Evolutionary conservation across 2,113 vertebrate genomes (phyloP), one percentile per base, ranked within the genome.

Genomic region (Verasper variegatus): DNA sequence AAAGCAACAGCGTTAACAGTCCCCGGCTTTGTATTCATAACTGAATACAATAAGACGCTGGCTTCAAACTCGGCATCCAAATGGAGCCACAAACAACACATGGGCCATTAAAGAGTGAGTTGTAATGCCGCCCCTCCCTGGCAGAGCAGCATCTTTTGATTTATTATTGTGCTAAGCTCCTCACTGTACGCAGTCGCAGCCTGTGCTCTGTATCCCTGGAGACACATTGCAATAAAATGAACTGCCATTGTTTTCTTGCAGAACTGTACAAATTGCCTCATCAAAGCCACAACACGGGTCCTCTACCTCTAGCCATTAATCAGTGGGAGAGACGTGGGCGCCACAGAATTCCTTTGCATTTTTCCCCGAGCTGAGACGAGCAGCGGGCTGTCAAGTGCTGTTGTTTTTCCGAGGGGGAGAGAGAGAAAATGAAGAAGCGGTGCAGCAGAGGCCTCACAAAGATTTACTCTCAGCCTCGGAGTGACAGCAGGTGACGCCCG

Each of bases 261-360:
- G 82, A 90, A 90, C 84, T 80, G 82, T 88, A 92, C 87, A 92
- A 91, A 93, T 89, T 90, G 90, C 89, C 77, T 91, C 90, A 92
- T 93, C 89, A 89, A 81, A 89, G 87, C 82, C 84, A 24, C 92
- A 82, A 89, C 89, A 85, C 85, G 89, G 86, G 85, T 91, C 83
- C 84, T 88, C 76, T 76, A 84, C 85, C 88, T 89, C 85, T n/a
- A 58, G 54, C 74, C 88, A 88, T 91, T 86, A 77, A 91, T 90
- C 87, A 88, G 85, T 11, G 17, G 40, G 75, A 64, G 86, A 85
- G 81, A 76, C 49, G 27, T 14, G n/a, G 65, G 71, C 51, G 4
- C 74, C 64, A 24, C 9, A 59, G 13, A 82, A 75, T 26, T 47
- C 65, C 55, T 57, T 68, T 71, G 64, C 78, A 55, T 81, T 87